Conservation (phyloP, 2,113 vertebrate species). For the Suricata suricatta region DNA sequence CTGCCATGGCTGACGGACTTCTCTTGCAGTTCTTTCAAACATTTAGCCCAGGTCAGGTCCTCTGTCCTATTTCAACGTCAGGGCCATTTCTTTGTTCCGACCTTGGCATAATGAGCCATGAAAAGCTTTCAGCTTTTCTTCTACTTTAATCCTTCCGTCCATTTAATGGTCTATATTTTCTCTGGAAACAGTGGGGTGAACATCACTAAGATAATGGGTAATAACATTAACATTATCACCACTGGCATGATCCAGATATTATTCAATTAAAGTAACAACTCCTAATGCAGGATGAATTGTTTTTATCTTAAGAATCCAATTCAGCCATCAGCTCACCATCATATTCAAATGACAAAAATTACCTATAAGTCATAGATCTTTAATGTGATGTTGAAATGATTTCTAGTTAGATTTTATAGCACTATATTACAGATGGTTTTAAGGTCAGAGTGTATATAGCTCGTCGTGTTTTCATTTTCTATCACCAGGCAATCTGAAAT, state of each 20-base stretch:
- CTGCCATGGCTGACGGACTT: background rate
- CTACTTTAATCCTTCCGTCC: conserved; percentile 68
- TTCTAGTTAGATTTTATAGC: conserved; percentile 71
- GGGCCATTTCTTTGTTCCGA: conserved; percentile 46
- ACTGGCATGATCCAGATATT: conserved; percentile 59
- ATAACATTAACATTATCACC: conserved; percentile 66
- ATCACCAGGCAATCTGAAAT: conserved; percentile 40
- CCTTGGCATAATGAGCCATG: conserved; percentile 60
- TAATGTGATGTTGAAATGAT: conserved; percentile 63
- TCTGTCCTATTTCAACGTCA: conserved; percentile 55
- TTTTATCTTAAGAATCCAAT: conserved; percentile 75
- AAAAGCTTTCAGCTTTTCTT: conserved; percentile 31
- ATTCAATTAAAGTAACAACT: conserved; percentile 77
- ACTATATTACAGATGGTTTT: conserved; percentile 38
- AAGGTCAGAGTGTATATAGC: conserved; percentile 54
- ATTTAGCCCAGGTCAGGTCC: background rate
- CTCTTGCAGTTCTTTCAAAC: conserved; percentile 3
- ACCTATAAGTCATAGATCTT: conserved; percentile 68
- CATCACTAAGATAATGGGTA: conserved; percentile 66
- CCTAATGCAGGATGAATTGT: conserved; percentile 71
- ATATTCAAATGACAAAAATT: conserved; percentile 72
- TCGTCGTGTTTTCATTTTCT: conserved; percentile 58
- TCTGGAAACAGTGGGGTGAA: conserved; percentile 49
- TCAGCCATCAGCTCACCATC: conserved; percentile 62
- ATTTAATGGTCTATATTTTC: conserved; percentile 69